Conservation (phyloP, 1,140 invertebrate species). For the Conopomorpha cramerella region DNA sequence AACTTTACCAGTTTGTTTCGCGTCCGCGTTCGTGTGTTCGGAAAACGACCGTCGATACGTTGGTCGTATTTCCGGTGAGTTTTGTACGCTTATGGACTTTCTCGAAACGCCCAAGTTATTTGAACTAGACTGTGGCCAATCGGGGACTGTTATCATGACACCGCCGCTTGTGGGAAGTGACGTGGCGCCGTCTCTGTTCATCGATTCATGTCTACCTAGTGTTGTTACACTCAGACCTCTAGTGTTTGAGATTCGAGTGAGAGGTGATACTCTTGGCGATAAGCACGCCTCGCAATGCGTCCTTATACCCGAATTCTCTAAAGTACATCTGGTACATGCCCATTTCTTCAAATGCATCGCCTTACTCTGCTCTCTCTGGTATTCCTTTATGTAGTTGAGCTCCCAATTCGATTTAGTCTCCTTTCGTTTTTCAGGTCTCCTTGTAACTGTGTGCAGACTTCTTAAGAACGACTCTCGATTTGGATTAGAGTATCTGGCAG, state of each 20-base stretch:
- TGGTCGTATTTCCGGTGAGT: slow-evolving; percentile 56
- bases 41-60: slow-evolving; percentile 70
- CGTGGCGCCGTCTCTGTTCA: slow-evolving; percentile 37
- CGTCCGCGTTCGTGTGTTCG: slow-evolving; percentile 56
- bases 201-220: slow-evolving; percentile 42
- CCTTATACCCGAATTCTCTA: slow-evolving; percentile 69
- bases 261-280: slow-evolving; percentile 36
- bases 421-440: slow-evolving; percentile 38
- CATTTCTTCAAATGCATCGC: slow-evolving; percentile 59
- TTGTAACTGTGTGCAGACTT: slow-evolving; percentile 46
- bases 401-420: slow-evolving; percentile 55
- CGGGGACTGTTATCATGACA: slow-evolving; percentile 50
- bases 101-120: slow-evolving; percentile 52
- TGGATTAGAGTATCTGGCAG: slow-evolving; percentile 22
- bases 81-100: slow-evolving; percentile 51
- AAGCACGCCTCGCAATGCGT: slow-evolving; percentile 71
- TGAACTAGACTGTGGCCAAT: slow-evolving; percentile 40
- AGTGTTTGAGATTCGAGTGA: slow-evolving; percentile 37
- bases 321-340: slow-evolving; percentile 77
- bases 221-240: slow-evolving; percentile 48
- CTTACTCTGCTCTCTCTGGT: slow-evolving; percentile 43
- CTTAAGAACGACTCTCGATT: slow-evolving; percentile 36
- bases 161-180: slow-evolving; percentile 43
- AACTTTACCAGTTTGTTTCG: slow-evolving; percentile 49
- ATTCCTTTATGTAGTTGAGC: slow-evolving; percentile 49